Percentiles rank a stretch among this genome's conserved stretches.
phyloP scores from a whole-genome alignment of 2,797 vertebrate species.

The Hemitrygon akajei region DNA sequence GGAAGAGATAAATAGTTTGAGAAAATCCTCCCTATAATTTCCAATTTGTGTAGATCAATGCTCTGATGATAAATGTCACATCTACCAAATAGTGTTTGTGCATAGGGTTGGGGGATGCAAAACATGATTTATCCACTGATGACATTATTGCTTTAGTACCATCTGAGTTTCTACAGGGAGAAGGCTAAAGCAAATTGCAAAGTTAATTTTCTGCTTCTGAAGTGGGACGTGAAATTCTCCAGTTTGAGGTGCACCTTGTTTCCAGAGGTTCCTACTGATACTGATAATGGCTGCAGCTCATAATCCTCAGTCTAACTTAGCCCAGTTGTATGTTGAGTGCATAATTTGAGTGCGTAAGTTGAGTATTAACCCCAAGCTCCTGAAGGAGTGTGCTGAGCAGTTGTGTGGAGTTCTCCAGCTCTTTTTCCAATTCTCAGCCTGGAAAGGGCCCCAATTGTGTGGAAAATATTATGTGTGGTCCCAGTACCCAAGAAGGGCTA shows the following conservation, averaged over 20 bases:
- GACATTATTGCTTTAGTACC: neutral
- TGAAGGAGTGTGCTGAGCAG: too few species aligned
- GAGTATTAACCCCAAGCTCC: too few species aligned
- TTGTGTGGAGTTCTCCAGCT: too few species aligned
- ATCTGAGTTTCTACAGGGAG: neutral
- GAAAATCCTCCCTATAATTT: neutral
- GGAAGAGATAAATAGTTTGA: neutral
- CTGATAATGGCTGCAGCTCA: neutral
- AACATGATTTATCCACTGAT: neutral
- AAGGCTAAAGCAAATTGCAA: neutral
- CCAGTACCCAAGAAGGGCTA: too few species aligned
- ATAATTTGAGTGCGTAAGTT: neutral
- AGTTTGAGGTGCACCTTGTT: neutral
- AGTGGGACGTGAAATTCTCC: neutral
- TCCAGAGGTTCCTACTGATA: neutral
- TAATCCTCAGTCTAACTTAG: neutral
- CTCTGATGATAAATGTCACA: neutral
- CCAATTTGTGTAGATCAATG: neutral
- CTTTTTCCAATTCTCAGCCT: too few species aligned
- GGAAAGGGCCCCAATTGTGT: too few species aligned
- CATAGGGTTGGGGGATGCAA: neutral
- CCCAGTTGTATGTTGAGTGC: neutral
- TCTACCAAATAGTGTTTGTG: neutral
- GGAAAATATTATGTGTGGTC: too few species aligned
- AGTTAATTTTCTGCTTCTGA: neutral